Conservation (phyloP, 2,888 invertebrate species). For the Tachina grossa region DNA sequence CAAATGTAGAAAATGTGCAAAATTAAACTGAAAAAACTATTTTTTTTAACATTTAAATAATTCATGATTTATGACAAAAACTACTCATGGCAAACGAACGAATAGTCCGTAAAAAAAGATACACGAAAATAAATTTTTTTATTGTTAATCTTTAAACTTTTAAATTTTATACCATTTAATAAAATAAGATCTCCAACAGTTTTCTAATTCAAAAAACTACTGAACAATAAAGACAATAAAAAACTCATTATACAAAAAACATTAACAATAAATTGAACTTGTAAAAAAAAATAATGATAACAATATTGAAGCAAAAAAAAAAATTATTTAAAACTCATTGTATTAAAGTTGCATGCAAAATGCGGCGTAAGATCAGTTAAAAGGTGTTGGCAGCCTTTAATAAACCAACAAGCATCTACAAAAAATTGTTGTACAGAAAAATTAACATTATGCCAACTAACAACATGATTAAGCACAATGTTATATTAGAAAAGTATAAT, state of each 20-base stretch:
- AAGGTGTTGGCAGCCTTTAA: constrained; percentile 52
- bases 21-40: constrained; percentile 38
- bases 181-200: constrained; percentile 80
- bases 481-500: not conserved
- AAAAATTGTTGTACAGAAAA: not conserved
- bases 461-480: constrained; percentile 57
- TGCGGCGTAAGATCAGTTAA: constrained; percentile 24
- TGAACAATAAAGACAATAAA: constrained; percentile 35
- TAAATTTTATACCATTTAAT: constrained; percentile 76
- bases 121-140: not conserved
- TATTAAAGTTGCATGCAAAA: not conserved
- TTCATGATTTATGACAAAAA: constrained; percentile 51
- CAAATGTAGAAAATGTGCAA: constrained; percentile 35
- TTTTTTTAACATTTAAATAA: constrained; percentile 32
- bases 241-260: constrained; percentile 31
- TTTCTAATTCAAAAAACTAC: constrained; percentile 72
- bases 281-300: not conserved
- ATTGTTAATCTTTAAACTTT: not conserved
- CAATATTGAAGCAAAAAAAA: constrained; percentile 1
- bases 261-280: constrained; percentile 37
- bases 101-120: not conserved
- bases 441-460: constrained; percentile 33
- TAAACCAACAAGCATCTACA: not conserved
- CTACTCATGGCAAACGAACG: not conserved
- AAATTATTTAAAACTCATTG: constrained; percentile 26